Base-by-base conservation (phyloP, 2,888 invertebrate species). In the Dicyrtomina minuta region DNA sequence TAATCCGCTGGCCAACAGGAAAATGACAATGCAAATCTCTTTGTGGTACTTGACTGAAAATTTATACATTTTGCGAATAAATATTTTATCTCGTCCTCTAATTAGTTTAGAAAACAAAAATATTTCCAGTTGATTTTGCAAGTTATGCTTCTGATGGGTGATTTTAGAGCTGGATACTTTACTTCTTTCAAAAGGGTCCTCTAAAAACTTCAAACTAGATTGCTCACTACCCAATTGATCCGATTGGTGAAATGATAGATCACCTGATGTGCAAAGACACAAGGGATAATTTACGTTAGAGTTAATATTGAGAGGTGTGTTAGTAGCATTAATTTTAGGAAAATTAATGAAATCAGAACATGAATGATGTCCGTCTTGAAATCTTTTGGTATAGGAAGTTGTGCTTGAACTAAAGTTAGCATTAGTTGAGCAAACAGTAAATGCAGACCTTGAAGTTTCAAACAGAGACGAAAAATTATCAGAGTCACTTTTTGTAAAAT, bases 21-120 rank as follows among this genome's bases (percentile, higher is more conserved):
- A 72, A 46, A 78, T 71, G 4, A 73, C 65, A 6, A 77, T 70
- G 55, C 75, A 75, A 17, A 77, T 73, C 44, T 78, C 76, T 66
- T 74, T 73, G 68, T 78, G 76, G 43, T 77, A 75, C 49, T 71
- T 72, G 3, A 72, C 59, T 10, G 73, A 65, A 51, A 72, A 64
- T 10, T 71, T 59, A 22, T 70, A 74, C 75, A 77, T 74, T 53
- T 65, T 69, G 24, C 26, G 13, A 5, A 65, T n/a, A 41, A 56
- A 55, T 49, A 49, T 24, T 17, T 58, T 56, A 5, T 43, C 24
- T 27, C 46, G 46, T 33, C 59, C 20, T 33, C 59, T 59, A 39
- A 39, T 20, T n/a, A 13, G 61, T 13, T n/a, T 15, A 12, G 20
- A 24, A 24, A 13, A 13, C 5, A 46, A 41, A 12, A 17, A 24